Percentiles rank a stretch among this genome's conserved stretches.
These are phyloP conservation scores for Sinella curviseta DNA, from an alignment of 1,140 invertebrate species.

Conservation along the genomic window DNA sequence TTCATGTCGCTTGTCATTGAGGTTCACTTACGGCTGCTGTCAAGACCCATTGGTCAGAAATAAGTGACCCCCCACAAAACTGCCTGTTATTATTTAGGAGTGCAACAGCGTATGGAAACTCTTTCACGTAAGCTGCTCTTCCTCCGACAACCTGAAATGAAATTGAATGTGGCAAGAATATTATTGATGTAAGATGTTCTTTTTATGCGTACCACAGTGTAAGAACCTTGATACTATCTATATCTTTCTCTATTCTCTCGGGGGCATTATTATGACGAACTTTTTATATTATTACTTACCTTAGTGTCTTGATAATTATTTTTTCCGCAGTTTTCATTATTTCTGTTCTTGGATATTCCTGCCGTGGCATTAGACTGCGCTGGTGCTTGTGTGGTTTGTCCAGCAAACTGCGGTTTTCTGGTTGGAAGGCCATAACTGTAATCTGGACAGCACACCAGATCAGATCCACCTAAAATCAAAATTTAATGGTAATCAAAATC, in stretches of 20 bases:
- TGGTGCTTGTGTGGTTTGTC: background rate
- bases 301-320: background rate
- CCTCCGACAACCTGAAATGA: conserved; percentile 37
- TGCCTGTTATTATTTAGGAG: conserved; percentile 36
- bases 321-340: background rate
- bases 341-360: background rate
- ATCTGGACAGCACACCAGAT: conserved; percentile 14
- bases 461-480: background rate
- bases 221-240: too few species aligned
- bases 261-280: too few species aligned
- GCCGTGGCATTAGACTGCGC: background rate
- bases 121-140: background rate
- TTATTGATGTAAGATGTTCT: too few species aligned
- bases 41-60: conserved; percentile 66
- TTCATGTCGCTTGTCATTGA: too few species aligned
- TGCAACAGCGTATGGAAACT: conserved; percentile 32
- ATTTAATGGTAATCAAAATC: background rate
- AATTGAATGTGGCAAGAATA: too few species aligned
- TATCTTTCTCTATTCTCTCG: too few species aligned
- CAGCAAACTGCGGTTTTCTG: conserved; percentile 6
- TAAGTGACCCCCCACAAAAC: conserved; percentile 44
- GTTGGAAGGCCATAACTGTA: conserved; percentile 1
- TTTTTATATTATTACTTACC: too few species aligned
- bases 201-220: too few species aligned
- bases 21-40: conserved; percentile 69